phyloP scores from a whole-genome alignment of 2,797 vertebrate genomes.

The Hypotaenidia okinawae region DNA sequence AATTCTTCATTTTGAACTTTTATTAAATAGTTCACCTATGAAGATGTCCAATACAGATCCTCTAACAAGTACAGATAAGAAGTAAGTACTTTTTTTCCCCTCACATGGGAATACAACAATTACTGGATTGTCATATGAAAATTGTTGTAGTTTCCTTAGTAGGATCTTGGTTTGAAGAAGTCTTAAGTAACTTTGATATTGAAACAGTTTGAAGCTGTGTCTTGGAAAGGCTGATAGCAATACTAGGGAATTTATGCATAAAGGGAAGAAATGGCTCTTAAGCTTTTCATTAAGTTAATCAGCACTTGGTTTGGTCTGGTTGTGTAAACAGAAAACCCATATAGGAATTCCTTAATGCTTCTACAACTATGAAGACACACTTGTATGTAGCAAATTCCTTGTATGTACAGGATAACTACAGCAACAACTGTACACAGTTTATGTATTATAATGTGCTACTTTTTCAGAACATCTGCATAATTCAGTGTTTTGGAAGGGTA shows the following conservation, averaged over 20 bases:
- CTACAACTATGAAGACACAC: background rate
- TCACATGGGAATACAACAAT: background rate
- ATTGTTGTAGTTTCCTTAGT: background rate
- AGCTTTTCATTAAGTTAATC: background rate
- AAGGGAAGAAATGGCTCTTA: background rate
- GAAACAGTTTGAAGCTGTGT: background rate
- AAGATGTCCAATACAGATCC: constrained; percentile 45
- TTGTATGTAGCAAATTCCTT: background rate
- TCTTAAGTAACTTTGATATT: background rate
- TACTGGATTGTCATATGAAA: background rate
- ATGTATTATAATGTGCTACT: background rate
- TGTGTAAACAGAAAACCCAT: background rate
- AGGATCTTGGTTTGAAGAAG: background rate
- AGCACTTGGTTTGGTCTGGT: background rate
- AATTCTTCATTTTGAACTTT: constrained; percentile 7
- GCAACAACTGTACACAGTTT: background rate
- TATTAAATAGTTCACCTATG: background rate
- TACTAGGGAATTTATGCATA: background rate
- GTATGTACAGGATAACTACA: background rate
- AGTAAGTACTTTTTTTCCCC: constrained; percentile 26
- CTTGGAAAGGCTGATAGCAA: background rate
- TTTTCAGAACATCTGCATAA: background rate
- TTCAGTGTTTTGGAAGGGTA: background rate
- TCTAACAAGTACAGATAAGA: background rate
- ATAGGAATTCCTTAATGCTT: background rate